Conservation (phyloP, 2,797 vertebrate genomes). For the Vespertilio murinus region DNA sequence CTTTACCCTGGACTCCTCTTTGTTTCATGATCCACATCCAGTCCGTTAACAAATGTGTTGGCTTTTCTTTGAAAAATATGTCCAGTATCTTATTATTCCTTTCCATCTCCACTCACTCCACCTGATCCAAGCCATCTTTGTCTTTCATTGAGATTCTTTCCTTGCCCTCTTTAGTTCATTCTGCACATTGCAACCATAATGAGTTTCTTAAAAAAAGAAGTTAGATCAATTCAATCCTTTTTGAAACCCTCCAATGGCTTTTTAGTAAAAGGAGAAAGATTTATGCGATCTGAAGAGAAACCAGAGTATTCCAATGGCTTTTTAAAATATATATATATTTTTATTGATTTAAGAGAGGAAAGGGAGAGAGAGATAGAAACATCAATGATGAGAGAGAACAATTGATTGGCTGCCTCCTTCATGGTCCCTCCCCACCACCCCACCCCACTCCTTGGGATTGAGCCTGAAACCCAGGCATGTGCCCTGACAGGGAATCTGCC, state of each 20-base stretch:
- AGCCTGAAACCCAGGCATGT: too few relatives aligned
- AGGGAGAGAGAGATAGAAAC: too few relatives aligned
- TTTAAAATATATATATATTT: too few relatives aligned
- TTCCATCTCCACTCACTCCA: not conserved
- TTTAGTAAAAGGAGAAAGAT: too few relatives aligned
- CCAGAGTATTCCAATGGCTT: too few relatives aligned
- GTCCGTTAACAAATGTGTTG: not conserved
- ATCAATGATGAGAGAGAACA: too few relatives aligned
- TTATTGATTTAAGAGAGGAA: too few relatives aligned
- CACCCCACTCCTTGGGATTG: too few relatives aligned
- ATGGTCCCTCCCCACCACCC: accelerated
- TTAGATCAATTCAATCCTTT: not conserved
- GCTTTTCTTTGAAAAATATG: not conserved
- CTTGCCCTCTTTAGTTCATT: not conserved
- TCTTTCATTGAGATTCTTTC: not conserved
- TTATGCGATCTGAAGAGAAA: too few relatives aligned
- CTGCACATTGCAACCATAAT: not conserved
- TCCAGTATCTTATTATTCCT: not conserved
- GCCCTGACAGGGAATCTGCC: too few relatives aligned
- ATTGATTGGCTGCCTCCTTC: too few relatives aligned
- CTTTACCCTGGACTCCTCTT: not conserved
- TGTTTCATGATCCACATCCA: not conserved
- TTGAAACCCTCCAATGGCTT: not conserved
- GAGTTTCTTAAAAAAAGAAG: not conserved
- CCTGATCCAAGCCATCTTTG: not conserved